Evolutionary conservation across 2,888 invertebrate species (phyloP).

Genomic region (Melanostoma scalare): DNA sequence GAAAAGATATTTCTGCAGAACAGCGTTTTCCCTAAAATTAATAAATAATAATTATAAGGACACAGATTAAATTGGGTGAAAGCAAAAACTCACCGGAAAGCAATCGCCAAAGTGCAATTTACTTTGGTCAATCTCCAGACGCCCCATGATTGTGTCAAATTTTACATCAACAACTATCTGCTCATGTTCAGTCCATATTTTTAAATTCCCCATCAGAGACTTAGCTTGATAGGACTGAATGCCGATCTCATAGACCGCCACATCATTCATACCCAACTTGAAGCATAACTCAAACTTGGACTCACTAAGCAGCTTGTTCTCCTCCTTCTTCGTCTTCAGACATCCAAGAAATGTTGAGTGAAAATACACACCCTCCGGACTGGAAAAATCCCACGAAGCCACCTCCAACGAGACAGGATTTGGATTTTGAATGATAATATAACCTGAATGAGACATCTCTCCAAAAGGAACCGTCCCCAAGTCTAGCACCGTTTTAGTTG

Average conservation of each 20-base stretch:
- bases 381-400: conserved; percentile 79
- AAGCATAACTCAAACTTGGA: conserved; percentile 76
- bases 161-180: conserved; percentile 87
- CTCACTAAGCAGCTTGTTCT: conserved; percentile 66
- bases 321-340: conserved; percentile 75
- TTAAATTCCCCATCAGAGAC: conserved; percentile 86
- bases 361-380: conserved; percentile 78
- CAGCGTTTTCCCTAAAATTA: conserved; percentile 88
- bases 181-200: conserved; percentile 88
- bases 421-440: conserved; percentile 78
- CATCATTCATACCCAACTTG: conserved; percentile 76
- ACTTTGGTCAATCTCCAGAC: conserved; percentile 87
- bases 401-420: conserved; percentile 80
- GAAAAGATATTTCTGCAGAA: conserved; percentile 89
- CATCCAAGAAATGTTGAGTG: conserved; percentile 84
- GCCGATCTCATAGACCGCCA: conserved; percentile 85
- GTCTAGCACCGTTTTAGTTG: conserved; percentile 78
- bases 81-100: conserved; percentile 87
- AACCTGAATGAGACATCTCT: conserved; percentile 79
- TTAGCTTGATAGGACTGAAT: conserved; percentile 87
- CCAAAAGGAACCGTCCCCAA: conserved; percentile 80
- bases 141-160: conserved; percentile 89
- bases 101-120: conserved; percentile 89
- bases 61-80: background rate
- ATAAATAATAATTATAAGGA: background rate